These are phyloP conservation scores for Nesidiocoris tenuis DNA, from an alignment of 2,888 invertebrate species.

Conservation along the genomic window DNA sequence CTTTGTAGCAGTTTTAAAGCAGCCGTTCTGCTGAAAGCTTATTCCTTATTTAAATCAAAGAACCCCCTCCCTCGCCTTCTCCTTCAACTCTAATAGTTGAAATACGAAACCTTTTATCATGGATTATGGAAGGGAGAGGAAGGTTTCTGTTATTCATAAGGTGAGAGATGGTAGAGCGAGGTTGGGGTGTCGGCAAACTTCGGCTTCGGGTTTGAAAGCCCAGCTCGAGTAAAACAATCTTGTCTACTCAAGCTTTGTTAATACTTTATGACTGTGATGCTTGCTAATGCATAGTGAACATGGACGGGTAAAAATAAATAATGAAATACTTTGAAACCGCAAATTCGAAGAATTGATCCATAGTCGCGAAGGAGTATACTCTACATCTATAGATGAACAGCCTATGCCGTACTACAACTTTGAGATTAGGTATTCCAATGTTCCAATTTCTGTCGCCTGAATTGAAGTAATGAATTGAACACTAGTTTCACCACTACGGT, in stretches of 20 bases:
- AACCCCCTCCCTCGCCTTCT: constrained; percentile 22
- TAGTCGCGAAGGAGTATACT: too few relatives aligned
- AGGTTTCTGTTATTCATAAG: constrained; percentile 40
- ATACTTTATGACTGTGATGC: constrained; percentile 22
- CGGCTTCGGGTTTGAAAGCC: neutral
- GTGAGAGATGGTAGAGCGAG: constrained; percentile 6
- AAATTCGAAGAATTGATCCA: too few relatives aligned
- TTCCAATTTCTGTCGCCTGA: too few relatives aligned
- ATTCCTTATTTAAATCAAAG: constrained; percentile 41
- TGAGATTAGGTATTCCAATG: too few relatives aligned
- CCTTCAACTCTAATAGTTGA: constrained; percentile 26
- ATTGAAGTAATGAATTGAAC: too few relatives aligned
- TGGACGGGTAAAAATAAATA: constrained; percentile 15
- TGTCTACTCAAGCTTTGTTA: constrained; percentile 39
- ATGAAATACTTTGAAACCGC: constrained; percentile 4
- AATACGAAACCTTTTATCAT: constrained; percentile 43
- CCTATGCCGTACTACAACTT: too few relatives aligned
- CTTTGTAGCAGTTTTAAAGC: constrained; percentile 12
- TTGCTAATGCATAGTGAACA: constrained; percentile 28
- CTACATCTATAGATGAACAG: too few relatives aligned
- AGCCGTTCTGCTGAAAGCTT: constrained; percentile 28
- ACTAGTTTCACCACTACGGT: too few relatives aligned
- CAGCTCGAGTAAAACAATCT: constrained; percentile 36
- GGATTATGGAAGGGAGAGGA: constrained; percentile 33
- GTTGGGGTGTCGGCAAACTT: neutral